Conservation (phyloP, 2,113 vertebrate genomes). For the Pseudorasbora parva region DNA sequence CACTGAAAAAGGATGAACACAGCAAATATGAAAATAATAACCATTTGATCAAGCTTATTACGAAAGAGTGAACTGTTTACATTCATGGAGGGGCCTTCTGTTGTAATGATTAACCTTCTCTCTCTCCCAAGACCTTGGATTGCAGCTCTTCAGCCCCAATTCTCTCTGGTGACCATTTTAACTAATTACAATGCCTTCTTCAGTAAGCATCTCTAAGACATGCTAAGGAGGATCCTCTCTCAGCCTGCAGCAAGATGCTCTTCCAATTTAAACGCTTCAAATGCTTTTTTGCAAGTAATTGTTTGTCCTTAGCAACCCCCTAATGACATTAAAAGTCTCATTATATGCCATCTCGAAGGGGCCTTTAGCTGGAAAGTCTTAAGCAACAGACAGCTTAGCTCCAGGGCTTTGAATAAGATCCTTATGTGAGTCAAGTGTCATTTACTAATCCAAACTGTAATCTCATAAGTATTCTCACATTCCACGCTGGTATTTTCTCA, state of each 20-base stretch:
- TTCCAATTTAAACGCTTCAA: conserved; percentile 56
- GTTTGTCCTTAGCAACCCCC: conserved; percentile 56
- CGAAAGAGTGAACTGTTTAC: neutral
- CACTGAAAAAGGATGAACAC: conserved; percentile 9
- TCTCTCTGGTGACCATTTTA: conserved; percentile 55
- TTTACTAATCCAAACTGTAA: conserved; percentile 60
- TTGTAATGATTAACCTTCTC: conserved; percentile 37
- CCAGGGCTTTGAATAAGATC: conserved; percentile 54
- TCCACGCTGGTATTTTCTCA: conserved; percentile 31
- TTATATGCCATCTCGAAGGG: conserved; percentile 57
- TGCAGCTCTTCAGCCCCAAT: conserved; percentile 42
- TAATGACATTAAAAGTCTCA: conserved; percentile 58
- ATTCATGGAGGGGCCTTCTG: neutral
- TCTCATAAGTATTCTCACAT: conserved; percentile 52
- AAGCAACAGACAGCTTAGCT: conserved; percentile 50
- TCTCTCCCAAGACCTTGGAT: conserved; percentile 36
- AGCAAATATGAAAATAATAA: conserved; percentile 29
- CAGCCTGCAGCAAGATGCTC: conserved; percentile 50
- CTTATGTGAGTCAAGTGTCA: conserved; percentile 57
- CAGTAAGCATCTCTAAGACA: conserved; percentile 59
- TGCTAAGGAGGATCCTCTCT: conserved; percentile 47
- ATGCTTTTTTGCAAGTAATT: conserved; percentile 58
- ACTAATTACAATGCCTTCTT: conserved; percentile 59
- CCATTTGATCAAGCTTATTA: conserved; percentile 13
- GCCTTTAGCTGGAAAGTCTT: conserved; percentile 52